Conservation (phyloP, 2,113 vertebrate species). For the Coturnix japonica region DNA sequence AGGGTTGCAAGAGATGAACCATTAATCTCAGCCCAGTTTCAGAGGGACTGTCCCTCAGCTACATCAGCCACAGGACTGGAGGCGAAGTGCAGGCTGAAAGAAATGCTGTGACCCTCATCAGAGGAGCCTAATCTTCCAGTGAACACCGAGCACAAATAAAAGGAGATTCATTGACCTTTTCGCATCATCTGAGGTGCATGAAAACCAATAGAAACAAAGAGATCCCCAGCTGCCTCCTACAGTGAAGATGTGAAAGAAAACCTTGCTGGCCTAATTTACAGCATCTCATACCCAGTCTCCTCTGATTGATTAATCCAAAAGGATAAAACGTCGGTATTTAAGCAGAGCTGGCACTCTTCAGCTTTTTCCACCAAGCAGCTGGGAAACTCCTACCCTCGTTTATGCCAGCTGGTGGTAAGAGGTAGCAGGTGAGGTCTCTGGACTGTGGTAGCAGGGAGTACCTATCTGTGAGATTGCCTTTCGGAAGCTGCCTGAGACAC, state of each 20-base stretch:
- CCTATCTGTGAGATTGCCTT: constrained; percentile 91
- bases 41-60: neutral
- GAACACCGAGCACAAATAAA: constrained; percentile 6
- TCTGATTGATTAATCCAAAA: constrained; percentile 22
- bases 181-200: neutral
- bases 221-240: constrained; percentile 18
- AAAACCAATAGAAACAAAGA: constrained; percentile 57
- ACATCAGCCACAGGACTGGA: neutral
- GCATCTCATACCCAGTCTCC: constrained; percentile 30
- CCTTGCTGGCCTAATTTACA: constrained; percentile 9
- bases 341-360: neutral
- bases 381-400: neutral
- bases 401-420: neutral
- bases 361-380: constrained; percentile 13
- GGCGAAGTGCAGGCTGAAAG: neutral
- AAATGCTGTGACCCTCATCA: neutral
- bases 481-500: constrained; percentile 88
- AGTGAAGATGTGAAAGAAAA: constrained; percentile 39
- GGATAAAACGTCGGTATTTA: constrained; percentile 23
- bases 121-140: neutral
- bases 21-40: neutral
- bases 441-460: constrained; percentile 76
- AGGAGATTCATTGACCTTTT: constrained; percentile 30
- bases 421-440: constrained; percentile 22
- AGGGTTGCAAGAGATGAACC: neutral